These are phyloP conservation scores for Tetraodon nigroviridis DNA, from an alignment of 2,113 vertebrate genomes.

Conservation along the genomic window DNA sequence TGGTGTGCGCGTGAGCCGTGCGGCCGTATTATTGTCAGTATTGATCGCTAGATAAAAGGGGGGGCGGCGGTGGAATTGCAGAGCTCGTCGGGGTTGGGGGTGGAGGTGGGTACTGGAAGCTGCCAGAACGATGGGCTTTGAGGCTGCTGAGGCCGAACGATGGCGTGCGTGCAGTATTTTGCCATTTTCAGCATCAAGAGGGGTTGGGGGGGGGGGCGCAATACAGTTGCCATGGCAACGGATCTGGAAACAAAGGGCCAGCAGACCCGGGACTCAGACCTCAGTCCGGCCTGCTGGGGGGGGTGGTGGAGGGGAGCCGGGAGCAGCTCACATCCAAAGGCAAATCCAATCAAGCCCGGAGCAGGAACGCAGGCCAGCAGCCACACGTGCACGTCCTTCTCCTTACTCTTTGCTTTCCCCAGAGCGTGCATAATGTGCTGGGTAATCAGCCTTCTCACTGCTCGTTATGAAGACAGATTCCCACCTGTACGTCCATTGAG, in stretches of 20 bases:
- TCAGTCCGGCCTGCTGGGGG: constrained; percentile 47
- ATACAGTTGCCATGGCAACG: constrained; percentile 52
- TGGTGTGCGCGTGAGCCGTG: neutral
- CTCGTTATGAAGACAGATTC: constrained; percentile 2
- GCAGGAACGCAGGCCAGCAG: constrained; percentile 32
- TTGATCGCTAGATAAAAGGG: constrained; percentile 7
- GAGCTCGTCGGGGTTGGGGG: neutral
- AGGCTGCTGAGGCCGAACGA: constrained; percentile 37
- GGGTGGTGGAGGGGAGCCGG: no score
- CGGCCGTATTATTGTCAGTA: neutral
- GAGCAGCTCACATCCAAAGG: constrained; percentile 51
- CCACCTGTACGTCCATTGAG: neutral
- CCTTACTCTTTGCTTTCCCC: constrained; percentile 23
- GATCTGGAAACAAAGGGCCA: constrained; percentile 46
- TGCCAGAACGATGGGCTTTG: neutral
- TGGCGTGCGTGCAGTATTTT: constrained; percentile 41
- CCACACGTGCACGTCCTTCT: no score
- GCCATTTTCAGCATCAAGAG: constrained; percentile 48
- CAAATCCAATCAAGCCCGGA: constrained; percentile 24
- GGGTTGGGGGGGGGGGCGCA: constrained; percentile 41
- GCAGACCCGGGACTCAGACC: constrained; percentile 44
- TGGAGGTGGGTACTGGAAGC: neutral
- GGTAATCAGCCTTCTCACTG: constrained; percentile 2
- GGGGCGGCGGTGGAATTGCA: constrained; percentile 15
- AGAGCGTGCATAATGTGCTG: constrained; percentile 17